Base-by-base conservation (phyloP, 1,140 invertebrate genomes). In the Acromyrmex heyeri region DNA sequence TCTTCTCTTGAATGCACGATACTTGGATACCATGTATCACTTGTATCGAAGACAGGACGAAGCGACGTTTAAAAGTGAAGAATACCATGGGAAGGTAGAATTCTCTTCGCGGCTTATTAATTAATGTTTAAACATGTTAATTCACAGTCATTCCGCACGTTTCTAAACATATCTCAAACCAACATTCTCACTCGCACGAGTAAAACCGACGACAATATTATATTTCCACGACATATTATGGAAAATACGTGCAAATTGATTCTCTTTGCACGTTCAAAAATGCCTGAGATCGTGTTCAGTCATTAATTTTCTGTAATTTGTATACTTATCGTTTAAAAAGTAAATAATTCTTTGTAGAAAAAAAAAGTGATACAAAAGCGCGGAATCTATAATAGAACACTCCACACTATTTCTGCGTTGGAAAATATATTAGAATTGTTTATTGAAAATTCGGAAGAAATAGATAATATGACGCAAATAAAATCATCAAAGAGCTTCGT, bases 81-180 rank as follows among this genome's bases (percentile, higher is more conserved):
- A 48, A 82, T 57, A 82, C 65, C 78, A 2, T 34, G 10, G 38
- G 8, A 79, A 27, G 59, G 16, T 44, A 34, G 8, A 38, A 12
- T 21, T 70, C 48, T 70, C 48, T 44, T 30, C 65, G 50, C 48
- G 48, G 14, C 78, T 81, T 70, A 70, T 70, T 82, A 82, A 82
- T 82, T 72, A 59, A 82, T 70, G 44, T 70, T 82, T 70, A 81
- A 27, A 69, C 14, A 79, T 16, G n/a, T 69, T 57, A 69, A 81
- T 70, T 8, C 50, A 21, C 77, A 81, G 14, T 81, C 77, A 55
- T 81, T 24, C 64, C 50, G n/a, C n/a, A 55, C n/a, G 30, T 69
- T 16, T 30, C n/a, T 57, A 81, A 69, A 14, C 21, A 53, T 38
- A 79, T 48, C 48, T 65, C 55, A 69, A 72, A 82, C 18, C 34